These are phyloP conservation scores for Corythaixoides concolor DNA, from an alignment of 2,113 vertebrate genomes.

Conservation along the genomic window DNA sequence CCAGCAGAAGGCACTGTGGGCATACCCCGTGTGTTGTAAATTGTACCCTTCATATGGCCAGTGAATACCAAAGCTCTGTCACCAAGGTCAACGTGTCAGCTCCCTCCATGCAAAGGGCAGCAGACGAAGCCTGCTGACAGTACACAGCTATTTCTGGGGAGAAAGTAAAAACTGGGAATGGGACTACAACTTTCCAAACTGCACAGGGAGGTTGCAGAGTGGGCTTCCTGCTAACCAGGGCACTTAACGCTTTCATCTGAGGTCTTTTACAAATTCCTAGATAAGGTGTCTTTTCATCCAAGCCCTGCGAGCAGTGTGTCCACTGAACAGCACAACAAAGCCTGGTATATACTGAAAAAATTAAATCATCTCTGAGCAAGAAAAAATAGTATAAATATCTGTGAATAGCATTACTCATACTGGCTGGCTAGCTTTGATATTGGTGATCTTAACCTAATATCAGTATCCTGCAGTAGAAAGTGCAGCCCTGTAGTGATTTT, in stretches of 20 bases:
- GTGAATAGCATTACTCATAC: neutral
- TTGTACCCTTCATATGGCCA: neutral
- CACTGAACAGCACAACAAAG: neutral
- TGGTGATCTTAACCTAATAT: neutral
- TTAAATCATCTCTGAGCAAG: neutral
- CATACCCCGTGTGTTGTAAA: neutral
- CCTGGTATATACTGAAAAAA: neutral
- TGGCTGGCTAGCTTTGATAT: neutral
- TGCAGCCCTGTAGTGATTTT: neutral
- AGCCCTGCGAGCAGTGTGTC: neutral
- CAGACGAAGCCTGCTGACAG: neutral
- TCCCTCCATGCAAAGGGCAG: neutral
- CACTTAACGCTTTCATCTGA: neutral
- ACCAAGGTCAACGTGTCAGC: neutral
- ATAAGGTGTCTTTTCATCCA: neutral
- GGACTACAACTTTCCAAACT: neutral
- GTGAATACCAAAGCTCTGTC: neutral
- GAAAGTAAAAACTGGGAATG: neutral
- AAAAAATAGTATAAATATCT: neutral
- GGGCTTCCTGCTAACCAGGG: neutral
- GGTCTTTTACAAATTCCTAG: neutral
- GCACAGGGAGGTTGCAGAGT: neutral
- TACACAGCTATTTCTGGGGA: neutral
- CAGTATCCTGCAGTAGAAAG: neutral
- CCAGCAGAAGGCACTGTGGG: neutral